Evolutionary conservation across 2,113 vertebrate species (phyloP), one percentile per base, ranked within the genome.

Genomic region (Chaetops frenatus): DNA sequence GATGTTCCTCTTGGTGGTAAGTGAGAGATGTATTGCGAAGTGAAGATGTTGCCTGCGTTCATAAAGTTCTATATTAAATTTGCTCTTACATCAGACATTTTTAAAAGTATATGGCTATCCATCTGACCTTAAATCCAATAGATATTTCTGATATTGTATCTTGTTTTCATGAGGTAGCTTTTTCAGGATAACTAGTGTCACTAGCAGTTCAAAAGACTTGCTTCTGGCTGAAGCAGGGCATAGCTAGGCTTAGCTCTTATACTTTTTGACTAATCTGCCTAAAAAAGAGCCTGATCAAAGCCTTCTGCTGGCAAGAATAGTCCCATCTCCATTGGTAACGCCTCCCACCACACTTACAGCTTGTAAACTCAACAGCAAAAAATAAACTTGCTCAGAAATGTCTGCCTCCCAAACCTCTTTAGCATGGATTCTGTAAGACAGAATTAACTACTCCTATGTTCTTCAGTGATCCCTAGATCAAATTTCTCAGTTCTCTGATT

Each of bases 1-100:
- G 99, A 99, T 88, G 97, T 97, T 48, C 98, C 99, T 48, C 98
- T 99, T 90, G 99, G 98, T 98, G 99, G 99, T 99, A 98, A 94
- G 97, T 92, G 86, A 94, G 92, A 95, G 45, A 16, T 81, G 35
- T 54, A 50, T 77, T 88, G 31, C 54, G 24, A 70, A 82, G 35
- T 44, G 69, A 86, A 86, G 72, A 53, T 54, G 44, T 18, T 73
- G 48, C 48, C 67, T 77, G 12, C 18, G 16, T 80, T 92, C 19
- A 3, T 16, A 56, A 45, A 45, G 53, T 71, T 90, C 61, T 45
- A 9, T 69, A 24, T 53, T 36, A 66, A 58, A 61, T 33, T 50
- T 42, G 17, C 15, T 94, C 74, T 90, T 62, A 38, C 9, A 48
- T 40, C 1, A 4, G 66, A n/a, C 3, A 1, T 40, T 69, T 89